Percentiles rank a stretch among this genome's conserved stretches.
phyloP scores from a whole-genome alignment of 2,113 vertebrate genomes.

The Actinemys pallida region DNA sequence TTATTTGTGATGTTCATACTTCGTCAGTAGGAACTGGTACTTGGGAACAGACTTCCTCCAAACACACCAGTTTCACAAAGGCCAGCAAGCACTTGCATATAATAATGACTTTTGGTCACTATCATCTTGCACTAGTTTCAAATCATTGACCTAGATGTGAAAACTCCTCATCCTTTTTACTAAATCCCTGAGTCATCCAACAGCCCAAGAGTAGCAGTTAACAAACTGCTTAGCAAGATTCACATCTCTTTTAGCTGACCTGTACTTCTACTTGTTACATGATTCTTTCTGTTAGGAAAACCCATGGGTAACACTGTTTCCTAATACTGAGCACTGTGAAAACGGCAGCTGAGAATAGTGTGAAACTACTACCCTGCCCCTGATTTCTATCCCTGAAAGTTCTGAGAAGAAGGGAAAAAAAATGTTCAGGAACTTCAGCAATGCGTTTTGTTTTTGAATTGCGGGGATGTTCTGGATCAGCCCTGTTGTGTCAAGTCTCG shows the following conservation, averaged over 20 bases:
- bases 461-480: not conserved
- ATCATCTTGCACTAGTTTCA: conserved; percentile 43
- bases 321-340: not conserved
- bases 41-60: not conserved
- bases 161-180: conserved; percentile 55
- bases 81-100: not conserved
- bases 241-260: conserved; percentile 49
- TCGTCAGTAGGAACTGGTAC: not conserved
- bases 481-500: not conserved
- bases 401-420: not conserved
- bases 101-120: not conserved
- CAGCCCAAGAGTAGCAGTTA: conserved; percentile 21
- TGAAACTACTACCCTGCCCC: not conserved
- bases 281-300: not conserved
- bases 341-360: not conserved
- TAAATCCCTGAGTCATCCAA: conserved; percentile 32
- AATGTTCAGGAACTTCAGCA: not conserved
- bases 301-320: not conserved
- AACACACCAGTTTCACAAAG: not conserved
- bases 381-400: not conserved
- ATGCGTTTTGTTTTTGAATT: not conserved
- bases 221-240: conserved; percentile 31
- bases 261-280: conserved; percentile 50
- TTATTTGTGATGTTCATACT: not conserved
- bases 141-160: conserved; percentile 42